Evolutionary conservation across 2,797 vertebrate species (phyloP).

Genomic region (Melanotaenia trifasciata): DNA sequence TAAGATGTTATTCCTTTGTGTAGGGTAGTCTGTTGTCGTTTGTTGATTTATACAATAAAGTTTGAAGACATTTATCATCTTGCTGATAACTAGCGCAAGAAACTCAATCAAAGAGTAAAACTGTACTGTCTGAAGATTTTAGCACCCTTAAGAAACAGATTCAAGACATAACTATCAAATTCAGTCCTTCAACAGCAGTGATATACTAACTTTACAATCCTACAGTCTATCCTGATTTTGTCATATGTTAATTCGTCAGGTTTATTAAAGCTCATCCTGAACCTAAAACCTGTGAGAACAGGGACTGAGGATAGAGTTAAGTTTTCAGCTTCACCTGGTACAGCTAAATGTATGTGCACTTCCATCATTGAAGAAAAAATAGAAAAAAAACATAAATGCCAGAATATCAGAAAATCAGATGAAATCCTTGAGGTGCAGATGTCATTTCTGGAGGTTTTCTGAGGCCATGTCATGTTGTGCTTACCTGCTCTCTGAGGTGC

Average conservation of each 20-base stretch:
- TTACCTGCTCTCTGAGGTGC: constrained; percentile 51
- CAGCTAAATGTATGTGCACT: not conserved
- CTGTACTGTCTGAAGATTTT: not conserved
- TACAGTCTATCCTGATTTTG: not conserved
- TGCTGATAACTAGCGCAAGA: not conserved
- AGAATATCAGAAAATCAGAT: not conserved
- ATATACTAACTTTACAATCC: not conserved
- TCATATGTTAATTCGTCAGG: not conserved
- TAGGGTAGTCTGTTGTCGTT: not conserved
- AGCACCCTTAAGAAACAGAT: not conserved
- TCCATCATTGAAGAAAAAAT: not conserved
- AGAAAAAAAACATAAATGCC: not conserved
- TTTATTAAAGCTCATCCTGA: not conserved
- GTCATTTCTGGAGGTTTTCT: constrained; percentile 20
- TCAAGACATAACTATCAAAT: not conserved
- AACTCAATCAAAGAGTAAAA: not conserved
- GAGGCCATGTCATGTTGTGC: constrained; percentile 25
- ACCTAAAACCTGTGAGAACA: not conserved
- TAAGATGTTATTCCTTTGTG: not conserved
- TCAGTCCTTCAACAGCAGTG: too few relatives aligned
- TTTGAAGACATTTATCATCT: not conserved
- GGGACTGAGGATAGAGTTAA: not conserved
- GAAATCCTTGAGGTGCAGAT: not conserved
- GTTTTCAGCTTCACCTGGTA: not conserved
- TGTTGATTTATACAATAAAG: not conserved